These are phyloP conservation scores for Sylvicola cinctus DNA, from an alignment of 2,888 invertebrate species.

Conservation along the genomic window DNA sequence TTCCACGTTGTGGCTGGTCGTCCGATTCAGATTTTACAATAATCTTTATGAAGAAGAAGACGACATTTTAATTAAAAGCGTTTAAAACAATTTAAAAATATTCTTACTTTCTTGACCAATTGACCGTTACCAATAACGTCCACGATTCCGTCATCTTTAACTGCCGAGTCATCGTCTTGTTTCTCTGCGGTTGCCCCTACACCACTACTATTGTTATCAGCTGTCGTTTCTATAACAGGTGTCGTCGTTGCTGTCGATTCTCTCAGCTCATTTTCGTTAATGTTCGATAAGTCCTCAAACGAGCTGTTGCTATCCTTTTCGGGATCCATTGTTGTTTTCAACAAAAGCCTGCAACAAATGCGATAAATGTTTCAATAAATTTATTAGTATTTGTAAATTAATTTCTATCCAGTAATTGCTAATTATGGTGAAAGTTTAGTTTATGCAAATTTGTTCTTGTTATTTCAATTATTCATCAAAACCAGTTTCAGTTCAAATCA, in stretches of 20 bases:
- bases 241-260: constrained; percentile 23
- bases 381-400: too few relatives aligned
- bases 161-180: background rate
- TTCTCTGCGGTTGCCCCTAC: too few relatives aligned
- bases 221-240: constrained; percentile 9
- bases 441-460: too few relatives aligned
- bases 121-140: constrained; percentile 65
- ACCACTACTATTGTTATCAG: too few relatives aligned
- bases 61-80: background rate
- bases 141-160: constrained; percentile 34
- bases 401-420: too few relatives aligned
- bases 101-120: constrained; percentile 33
- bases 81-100: constrained; percentile 6
- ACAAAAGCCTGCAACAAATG: too few relatives aligned
- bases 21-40: constrained; percentile 33
- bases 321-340: constrained; percentile 15
- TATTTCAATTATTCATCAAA: too few relatives aligned
- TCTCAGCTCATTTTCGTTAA: constrained; percentile 32
- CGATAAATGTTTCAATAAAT: too few relatives aligned
- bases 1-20: constrained; percentile 45
- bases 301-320: constrained; percentile 43
- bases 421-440: too few relatives aligned
- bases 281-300: constrained; percentile 39
- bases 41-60: constrained; percentile 6
- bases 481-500: too few relatives aligned